Evolutionary conservation across 2,888 invertebrate genomes (phyloP), one percentile per base, ranked within the genome.

Genomic region (Drosophila basisetae): DNA sequence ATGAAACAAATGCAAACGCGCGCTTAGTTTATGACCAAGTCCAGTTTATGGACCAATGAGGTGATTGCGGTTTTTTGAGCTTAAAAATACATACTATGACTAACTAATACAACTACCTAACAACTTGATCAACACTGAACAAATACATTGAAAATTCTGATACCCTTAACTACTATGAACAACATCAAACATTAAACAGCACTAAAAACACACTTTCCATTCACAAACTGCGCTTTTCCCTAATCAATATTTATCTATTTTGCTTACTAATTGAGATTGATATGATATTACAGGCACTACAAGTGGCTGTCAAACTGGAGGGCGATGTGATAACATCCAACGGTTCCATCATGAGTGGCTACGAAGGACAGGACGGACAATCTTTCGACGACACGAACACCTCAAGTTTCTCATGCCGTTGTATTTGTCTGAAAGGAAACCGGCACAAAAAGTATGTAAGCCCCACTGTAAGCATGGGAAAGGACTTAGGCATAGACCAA

Each of bases 301-400:
- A 98, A 92, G 98, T 98, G 59, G 98, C 99, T 68, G 99, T 99
- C 30, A 95, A 98, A 73, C 94, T 99, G 76, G 99, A 99, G 92
- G 99, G 99, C 74, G 99, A 99, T 95, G 98, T 99, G 88, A 99
- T 99, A 94, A 98, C 98, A 72, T 97, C 98, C 53, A 98, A 98
- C 91, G 98, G 98, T 71, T 98, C 97, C 82, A 97, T 98, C 90
- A 94, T 98, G 87, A 96, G 97, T 83, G 97, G 97, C 67, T 93
- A 93, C 80, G 92, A 93, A 73, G 94, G 94, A 67, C 93, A 93
- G 72, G 94, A 94, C 73, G 91, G 84, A 59, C 91, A 92, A 80
- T 93, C 94, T 55, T 82, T 91, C 56, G 92, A 91, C 87, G 92
- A 91, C 72, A 92, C 92, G 69, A 93, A 92, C 76, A 90, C 92